Conservation (phyloP, 2,888 invertebrate species). For the Cyaniris semiargus region DNA sequence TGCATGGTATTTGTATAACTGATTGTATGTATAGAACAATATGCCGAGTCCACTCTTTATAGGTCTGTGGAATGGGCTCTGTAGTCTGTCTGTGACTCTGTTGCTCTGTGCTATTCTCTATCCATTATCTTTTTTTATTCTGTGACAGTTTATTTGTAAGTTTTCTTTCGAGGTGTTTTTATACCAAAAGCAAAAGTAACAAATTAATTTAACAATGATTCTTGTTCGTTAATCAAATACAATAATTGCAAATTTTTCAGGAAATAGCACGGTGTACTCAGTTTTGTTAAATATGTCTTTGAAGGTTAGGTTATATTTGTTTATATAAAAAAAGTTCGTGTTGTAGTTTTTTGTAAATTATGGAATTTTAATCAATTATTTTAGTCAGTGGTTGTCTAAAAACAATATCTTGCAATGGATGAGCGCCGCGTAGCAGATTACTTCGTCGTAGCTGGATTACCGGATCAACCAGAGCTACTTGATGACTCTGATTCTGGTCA, state of each 20-base stretch:
- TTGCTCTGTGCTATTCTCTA: no score
- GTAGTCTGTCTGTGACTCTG: no score
- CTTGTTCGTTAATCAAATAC: background rate
- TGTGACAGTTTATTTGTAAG: slow-evolving; percentile 53
- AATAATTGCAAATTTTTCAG: background rate
- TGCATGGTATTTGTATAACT: no score
- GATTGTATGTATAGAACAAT: no score
- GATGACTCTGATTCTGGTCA: slow-evolving; percentile 91
- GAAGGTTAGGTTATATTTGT: slow-evolving; percentile 29
- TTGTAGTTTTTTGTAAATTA: background rate
- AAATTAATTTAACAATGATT: background rate
- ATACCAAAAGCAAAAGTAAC: background rate
- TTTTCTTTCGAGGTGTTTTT: slow-evolving; percentile 61
- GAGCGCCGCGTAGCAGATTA: slow-evolving; percentile 96
- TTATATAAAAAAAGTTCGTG: slow-evolving; percentile 22
- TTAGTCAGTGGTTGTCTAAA: slow-evolving; percentile 28
- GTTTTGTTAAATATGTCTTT: slow-evolving; percentile 4
- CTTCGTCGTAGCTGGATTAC: slow-evolving; percentile 98
- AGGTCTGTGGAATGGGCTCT: no score
- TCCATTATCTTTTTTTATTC: background rate
- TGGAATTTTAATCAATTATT: slow-evolving; percentile 1
- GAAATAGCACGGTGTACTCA: background rate
- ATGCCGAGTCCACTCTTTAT: no score
- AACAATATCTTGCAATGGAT: slow-evolving; percentile 81
- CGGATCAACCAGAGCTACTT: slow-evolving; percentile 88